Percentiles rank a stretch among this genome's conserved stretches.
These are phyloP conservation scores for Sciaenops ocellatus DNA, from an alignment of 2,797 vertebrate genomes.

Conservation along the genomic window DNA sequence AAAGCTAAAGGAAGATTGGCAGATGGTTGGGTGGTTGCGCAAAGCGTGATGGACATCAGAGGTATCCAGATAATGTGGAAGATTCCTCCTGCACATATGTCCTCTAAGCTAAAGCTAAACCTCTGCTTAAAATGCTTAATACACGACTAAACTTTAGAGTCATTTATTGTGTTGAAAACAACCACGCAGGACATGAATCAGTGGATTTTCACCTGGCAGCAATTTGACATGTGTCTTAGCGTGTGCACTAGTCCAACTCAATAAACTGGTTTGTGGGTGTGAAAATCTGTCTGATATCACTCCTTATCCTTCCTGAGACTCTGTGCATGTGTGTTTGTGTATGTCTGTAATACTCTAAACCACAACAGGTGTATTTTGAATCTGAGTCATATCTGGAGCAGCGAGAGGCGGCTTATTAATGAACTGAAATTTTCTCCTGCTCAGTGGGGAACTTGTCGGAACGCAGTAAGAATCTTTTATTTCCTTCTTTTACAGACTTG, in stretches of 20 bases:
- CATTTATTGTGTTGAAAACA: conserved; percentile 23
- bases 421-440: conserved; percentile 32
- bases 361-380: conserved; percentile 57
- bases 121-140: conserved; percentile 13
- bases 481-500: conserved; percentile 35
- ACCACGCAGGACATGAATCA: background rate
- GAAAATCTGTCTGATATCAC: conserved; percentile 21
- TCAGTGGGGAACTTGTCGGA: conserved; percentile 30
- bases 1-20: background rate
- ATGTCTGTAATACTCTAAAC: conserved; percentile 23
- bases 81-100: background rate
- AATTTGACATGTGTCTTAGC: conserved; percentile 5
- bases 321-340: background rate
- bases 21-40: background rate
- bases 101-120: background rate
- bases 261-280: conserved; percentile 23
- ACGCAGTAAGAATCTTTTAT: conserved; percentile 36
- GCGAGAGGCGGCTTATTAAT: conserved; percentile 48
- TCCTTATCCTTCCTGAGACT: conserved; percentile 18
- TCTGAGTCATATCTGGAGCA: conserved; percentile 53
- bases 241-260: conserved; percentile 1
- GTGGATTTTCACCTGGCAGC: conserved; percentile 25
- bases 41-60: background rate
- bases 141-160: conserved; percentile 6
- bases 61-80: background rate